These are phyloP conservation scores for Lutraria rhynchaena DNA, from an alignment of 1,140 invertebrate genomes.

Conservation along the genomic window DNA sequence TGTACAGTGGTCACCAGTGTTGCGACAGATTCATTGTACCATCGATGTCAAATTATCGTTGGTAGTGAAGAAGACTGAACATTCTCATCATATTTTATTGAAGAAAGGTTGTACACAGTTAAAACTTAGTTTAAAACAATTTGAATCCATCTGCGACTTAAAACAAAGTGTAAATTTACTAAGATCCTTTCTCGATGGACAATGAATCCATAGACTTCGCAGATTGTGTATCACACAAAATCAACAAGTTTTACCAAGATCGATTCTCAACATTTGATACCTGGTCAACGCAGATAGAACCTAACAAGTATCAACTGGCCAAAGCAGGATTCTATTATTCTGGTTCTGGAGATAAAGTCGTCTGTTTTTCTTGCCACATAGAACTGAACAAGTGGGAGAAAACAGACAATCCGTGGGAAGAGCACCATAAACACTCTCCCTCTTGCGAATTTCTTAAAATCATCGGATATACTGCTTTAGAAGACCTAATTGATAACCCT, in stretches of 20 bases:
- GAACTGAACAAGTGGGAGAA: neutral
- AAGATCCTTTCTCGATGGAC: too few relatives aligned
- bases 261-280: neutral
- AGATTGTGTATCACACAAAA: too few relatives aligned
- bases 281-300: conserved; percentile 5
- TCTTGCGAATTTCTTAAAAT: conserved; percentile 4
- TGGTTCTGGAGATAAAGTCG: neutral
- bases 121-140: too few relatives aligned
- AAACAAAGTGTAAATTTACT: too few relatives aligned
- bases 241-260: neutral
- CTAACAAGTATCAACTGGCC: conserved; percentile 19
- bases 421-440: neutral
- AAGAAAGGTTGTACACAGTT: too few relatives aligned
- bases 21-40: neutral
- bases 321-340: conserved; percentile 27
- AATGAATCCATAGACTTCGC: too few relatives aligned
- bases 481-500: too few relatives aligned
- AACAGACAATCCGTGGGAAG: neutral
- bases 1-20: conserved; percentile 37
- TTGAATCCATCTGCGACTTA: too few relatives aligned
- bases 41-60: conserved; percentile 1
- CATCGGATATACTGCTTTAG: too few relatives aligned
- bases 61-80: too few relatives aligned
- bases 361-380: conserved; percentile 19
- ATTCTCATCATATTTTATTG: too few relatives aligned